phyloP scores from a whole-genome alignment of 2,113 vertebrate species.

The Lipophrys pholis region DNA sequence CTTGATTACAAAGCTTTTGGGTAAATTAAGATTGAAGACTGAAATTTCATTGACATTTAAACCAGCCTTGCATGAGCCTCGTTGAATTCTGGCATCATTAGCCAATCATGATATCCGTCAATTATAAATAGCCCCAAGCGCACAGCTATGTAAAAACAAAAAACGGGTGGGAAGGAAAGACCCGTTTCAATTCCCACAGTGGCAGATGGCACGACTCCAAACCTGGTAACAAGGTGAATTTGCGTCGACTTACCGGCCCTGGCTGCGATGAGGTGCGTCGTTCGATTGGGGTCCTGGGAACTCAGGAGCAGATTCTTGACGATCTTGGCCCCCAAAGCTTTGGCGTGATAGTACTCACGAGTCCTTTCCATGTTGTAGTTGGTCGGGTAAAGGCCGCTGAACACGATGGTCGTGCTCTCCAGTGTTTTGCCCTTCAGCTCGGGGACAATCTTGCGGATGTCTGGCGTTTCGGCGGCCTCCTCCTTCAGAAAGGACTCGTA shows the following conservation, averaged over 20 bases:
- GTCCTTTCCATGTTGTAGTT: slow-evolving; percentile 95
- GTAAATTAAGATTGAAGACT: background rate
- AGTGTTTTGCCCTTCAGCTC: slow-evolving; percentile 92
- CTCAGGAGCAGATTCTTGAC: slow-evolving; percentile 85
- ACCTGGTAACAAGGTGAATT: background rate
- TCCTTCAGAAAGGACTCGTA: slow-evolving; percentile 89
- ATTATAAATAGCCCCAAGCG: background rate
- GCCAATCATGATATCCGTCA: background rate
- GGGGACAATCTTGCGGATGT: slow-evolving; percentile 94
- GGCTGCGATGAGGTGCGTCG: slow-evolving; percentile 94
- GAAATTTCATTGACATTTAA: background rate
- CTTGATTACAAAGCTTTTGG: no score
- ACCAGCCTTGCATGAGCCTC: slow-evolving; percentile 1
- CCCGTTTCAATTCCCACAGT: background rate
- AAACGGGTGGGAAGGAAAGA: background rate
- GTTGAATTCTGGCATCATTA: slow-evolving; percentile 16
- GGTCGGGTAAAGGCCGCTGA: slow-evolving; percentile 96
- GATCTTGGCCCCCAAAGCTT: slow-evolving; percentile 91
- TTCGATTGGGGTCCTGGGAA: slow-evolving; percentile 85
- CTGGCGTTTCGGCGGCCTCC: slow-evolving; percentile 85
- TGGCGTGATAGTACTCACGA: slow-evolving; percentile 93
- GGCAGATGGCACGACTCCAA: background rate
- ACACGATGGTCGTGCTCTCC: slow-evolving; percentile 88
- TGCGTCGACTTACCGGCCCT: slow-evolving; percentile 86
- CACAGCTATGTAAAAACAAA: background rate